Conservation (phyloP, 2,113 vertebrate genomes). For the Odocoileus virginianus region DNA sequence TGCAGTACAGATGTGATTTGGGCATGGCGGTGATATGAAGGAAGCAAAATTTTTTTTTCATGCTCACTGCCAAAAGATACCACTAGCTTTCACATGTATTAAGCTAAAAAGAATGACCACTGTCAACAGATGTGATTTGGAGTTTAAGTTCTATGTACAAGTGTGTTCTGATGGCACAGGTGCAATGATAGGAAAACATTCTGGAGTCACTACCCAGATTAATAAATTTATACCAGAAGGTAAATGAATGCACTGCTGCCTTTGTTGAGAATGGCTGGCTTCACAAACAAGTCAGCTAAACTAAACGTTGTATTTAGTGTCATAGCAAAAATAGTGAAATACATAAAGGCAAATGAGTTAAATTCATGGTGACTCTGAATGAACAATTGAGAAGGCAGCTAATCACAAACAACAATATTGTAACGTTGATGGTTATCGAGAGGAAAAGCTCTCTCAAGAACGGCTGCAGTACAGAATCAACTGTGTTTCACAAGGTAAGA, state of each 20-base stretch:
- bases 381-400: neutral
- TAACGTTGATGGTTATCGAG: neutral
- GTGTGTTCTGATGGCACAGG: neutral
- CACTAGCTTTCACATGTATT: neutral
- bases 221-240: neutral
- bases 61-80: neutral
- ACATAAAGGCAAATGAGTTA: neutral
- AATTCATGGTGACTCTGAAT: neutral
- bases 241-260: neutral
- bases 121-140: neutral
- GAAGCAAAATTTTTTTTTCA: neutral
- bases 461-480: neutral
- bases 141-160: neutral
- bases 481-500: neutral
- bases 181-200: neutral
- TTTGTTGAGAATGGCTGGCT: neutral
- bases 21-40: neutral
- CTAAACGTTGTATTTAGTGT: neutral
- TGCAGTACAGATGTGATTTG: neutral
- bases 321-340: neutral
- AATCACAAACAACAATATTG: neutral
- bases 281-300: neutral
- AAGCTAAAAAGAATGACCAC: neutral
- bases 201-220: neutral
- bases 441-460: neutral